A percentile compares a stretch with the other conserved stretches of the same genome.
phyloP scores from a whole-genome alignment of 2,113 vertebrate genomes.

The Vulpes lagopus region DNA sequence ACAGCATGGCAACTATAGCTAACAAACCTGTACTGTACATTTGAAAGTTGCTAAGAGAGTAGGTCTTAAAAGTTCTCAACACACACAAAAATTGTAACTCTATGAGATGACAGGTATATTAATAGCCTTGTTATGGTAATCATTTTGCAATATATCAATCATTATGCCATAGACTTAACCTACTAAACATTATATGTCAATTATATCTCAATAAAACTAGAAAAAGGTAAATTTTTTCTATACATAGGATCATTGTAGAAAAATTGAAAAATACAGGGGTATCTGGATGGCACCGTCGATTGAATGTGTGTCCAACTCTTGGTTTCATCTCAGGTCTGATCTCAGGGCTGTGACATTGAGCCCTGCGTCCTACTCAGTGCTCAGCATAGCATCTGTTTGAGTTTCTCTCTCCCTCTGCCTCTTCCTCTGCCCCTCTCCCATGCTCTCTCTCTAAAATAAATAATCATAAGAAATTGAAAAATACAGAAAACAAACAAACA shows the following conservation, averaged over 20 bases:
- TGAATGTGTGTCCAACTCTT: too few relatives aligned
- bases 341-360: too few relatives aligned
- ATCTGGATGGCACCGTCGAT: too few relatives aligned
- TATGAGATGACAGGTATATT: not conserved
- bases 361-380: too few relatives aligned
- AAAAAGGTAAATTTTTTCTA: not conserved
- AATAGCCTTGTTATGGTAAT: not conserved
- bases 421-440: too few relatives aligned
- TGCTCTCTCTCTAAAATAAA: too few relatives aligned
- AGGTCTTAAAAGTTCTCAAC: not conserved
- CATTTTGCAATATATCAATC: not conserved
- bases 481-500: not conserved
- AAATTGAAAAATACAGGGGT: not conserved
- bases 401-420: too few relatives aligned
- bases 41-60: not conserved
- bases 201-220: not conserved
- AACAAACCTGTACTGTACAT: not conserved
- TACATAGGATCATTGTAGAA: not conserved
- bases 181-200: not conserved
- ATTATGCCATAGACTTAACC: not conserved
- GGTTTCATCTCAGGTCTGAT: too few relatives aligned
- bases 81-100: not conserved
- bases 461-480: not conserved
- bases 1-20: not conserved
- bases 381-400: too few relatives aligned